These are phyloP conservation scores for Anolis carolinensis DNA, from an alignment of 2,113 vertebrate species.

Conservation along the genomic window DNA sequence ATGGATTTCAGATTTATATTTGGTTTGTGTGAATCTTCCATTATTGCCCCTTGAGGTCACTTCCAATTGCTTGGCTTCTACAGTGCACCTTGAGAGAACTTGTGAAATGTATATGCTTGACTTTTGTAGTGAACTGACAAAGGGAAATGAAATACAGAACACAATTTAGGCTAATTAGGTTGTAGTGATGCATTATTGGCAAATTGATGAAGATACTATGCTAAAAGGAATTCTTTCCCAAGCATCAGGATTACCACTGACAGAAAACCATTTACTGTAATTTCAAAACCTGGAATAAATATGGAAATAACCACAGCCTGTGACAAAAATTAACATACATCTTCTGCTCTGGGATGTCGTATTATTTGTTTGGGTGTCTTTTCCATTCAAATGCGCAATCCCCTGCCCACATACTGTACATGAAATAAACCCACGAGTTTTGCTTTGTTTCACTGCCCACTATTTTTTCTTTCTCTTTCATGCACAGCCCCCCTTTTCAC, in stretches of 20 bases:
- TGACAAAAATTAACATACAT: constrained; percentile 61
- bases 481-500: constrained; percentile 12
- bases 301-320: constrained; percentile 53
- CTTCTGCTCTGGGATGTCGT: constrained; percentile 43
- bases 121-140: constrained; percentile 13
- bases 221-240: constrained; percentile 66
- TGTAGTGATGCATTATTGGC: constrained; percentile 18
- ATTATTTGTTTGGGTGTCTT: constrained; percentile 54
- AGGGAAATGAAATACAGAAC: constrained; percentile 14
- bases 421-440: constrained; percentile 46
- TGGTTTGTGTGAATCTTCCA: background rate
- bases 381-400: constrained; percentile 52
- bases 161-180: background rate
- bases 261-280: constrained; percentile 62
- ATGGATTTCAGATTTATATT: background rate
- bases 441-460: constrained; percentile 68
- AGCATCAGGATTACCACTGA: constrained; percentile 57
- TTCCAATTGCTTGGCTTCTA: background rate
- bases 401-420: constrained; percentile 31
- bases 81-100: background rate
- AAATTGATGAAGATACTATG: constrained; percentile 13
- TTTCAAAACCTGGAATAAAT: constrained; percentile 68
- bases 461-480: constrained; percentile 45
- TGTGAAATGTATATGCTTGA: background rate
- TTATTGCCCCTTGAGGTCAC: background rate